phyloP scores from a whole-genome alignment of 2,888 invertebrate species.

The Volucella inanis region DNA sequence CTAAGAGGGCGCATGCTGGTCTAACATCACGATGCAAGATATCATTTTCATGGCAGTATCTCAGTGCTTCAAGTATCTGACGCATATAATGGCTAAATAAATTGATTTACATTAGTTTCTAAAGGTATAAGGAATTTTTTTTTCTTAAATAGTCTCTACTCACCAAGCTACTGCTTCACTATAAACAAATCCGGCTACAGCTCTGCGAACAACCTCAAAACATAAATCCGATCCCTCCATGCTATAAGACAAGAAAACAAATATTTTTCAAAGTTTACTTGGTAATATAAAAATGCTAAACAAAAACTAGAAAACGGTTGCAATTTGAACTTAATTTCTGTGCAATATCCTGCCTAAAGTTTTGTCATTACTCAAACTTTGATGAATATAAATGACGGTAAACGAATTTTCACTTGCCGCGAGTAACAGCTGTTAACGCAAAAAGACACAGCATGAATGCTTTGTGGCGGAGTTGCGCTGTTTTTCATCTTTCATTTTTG shows the following conservation, averaged over 20 bases:
- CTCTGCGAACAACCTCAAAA: conserved; percentile 98
- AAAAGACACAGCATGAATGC: conserved; percentile 26
- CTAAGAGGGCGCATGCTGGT: conserved; percentile 97
- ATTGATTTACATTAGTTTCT: conserved; percentile 1
- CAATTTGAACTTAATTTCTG: conserved; percentile 13
- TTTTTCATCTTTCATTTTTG: conserved; percentile 18
- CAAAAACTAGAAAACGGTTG: neutral
- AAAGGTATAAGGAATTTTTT: conserved; percentile 8
- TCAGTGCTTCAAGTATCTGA: conserved; percentile 97
- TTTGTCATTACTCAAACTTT: conserved; percentile 40
- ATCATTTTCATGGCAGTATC: conserved; percentile 99
- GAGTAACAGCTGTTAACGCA: conserved; percentile 43
- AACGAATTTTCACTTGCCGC: conserved; percentile 35
- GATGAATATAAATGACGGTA: conserved; percentile 59
- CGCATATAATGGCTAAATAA: conserved; percentile 96
- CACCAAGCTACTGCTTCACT: conserved; percentile 99
- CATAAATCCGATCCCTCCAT: conserved; percentile 99
- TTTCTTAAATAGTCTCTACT: conserved; percentile 76
- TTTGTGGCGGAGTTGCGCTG: conserved; percentile 7
- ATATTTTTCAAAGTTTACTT: neutral
- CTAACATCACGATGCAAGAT: conserved; percentile 99
- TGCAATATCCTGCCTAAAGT: conserved; percentile 28
- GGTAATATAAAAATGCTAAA: neutral
- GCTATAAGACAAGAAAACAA: conserved; percentile 85
- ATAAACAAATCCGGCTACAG: conserved; percentile 98